A percentile compares a stretch with the other conserved stretches of the same genome.
phyloP scores from a whole-genome alignment of 2,113 vertebrate genomes.

The Gila orcuttii region DNA sequence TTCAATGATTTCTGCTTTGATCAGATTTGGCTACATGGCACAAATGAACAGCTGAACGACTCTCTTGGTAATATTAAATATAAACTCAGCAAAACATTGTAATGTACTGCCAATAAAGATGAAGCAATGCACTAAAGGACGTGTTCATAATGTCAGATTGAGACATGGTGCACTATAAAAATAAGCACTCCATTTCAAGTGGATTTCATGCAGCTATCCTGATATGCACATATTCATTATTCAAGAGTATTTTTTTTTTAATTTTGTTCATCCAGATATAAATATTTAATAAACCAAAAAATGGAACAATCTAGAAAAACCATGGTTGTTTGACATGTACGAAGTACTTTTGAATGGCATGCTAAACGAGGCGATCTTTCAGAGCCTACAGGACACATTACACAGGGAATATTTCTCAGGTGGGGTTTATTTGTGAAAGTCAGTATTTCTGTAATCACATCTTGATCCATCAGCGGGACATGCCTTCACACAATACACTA shows the following conservation, averaged over 20 bases:
- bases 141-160: background rate
- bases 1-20: background rate
- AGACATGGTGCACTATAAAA: background rate
- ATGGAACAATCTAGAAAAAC: too few species aligned
- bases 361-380: too few species aligned
- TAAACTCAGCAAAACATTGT: background rate
- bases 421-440: background rate
- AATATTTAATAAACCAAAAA: background rate
- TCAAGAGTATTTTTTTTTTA: background rate
- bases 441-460: background rate
- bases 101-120: background rate
- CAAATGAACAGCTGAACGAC: background rate
- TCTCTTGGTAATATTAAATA: constrained; percentile 17
- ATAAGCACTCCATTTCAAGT: background rate
- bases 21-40: background rate
- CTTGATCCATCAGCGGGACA: background rate
- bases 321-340: background rate
- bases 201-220: background rate
- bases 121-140: background rate
- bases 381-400: background rate
- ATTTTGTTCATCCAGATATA: background rate
- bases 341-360: background rate
- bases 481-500: background rate
- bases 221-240: background rate
- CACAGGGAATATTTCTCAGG: background rate